A percentile compares a stretch with the other conserved stretches of the same genome.
These are phyloP conservation scores for Stomorhina lunata DNA, from an alignment of 2,888 invertebrate genomes.

Conservation along the genomic window DNA sequence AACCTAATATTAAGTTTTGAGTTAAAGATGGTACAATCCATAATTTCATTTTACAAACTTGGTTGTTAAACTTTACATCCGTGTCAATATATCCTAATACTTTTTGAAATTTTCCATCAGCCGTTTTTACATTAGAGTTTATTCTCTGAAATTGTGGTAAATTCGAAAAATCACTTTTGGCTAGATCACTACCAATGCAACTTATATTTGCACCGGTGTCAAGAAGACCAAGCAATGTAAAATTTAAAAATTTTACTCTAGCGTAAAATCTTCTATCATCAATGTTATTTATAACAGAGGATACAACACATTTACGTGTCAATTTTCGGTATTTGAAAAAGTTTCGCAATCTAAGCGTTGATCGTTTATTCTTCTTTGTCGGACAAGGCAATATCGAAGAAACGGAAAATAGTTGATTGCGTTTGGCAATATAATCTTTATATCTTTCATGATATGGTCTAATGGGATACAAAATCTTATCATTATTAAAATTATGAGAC, in stretches of 20 bases:
- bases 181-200: background rate
- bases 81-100: background rate
- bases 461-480: background rate
- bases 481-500: background rate
- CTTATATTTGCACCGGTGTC: conserved; percentile 18
- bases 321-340: background rate
- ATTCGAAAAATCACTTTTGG: background rate
- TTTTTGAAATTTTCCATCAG: background rate
- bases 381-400: background rate
- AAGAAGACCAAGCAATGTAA: conserved; percentile 1
- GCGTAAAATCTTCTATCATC: conserved; percentile 12
- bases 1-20: conserved; percentile 25
- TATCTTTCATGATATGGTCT: background rate
- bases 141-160: background rate
- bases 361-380: background rate
- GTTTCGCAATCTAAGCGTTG: background rate
- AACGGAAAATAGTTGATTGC: background rate
- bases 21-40: conserved; percentile 30
- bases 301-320: background rate
- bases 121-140: background rate
- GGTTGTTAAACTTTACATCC: background rate
- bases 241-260: conserved; percentile 8
- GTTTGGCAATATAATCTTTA: background rate
- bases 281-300: background rate
- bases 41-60: background rate